Evolutionary conservation across 2,113 vertebrate species (phyloP).

Genomic region (Tachuris rubrigastra): DNA sequence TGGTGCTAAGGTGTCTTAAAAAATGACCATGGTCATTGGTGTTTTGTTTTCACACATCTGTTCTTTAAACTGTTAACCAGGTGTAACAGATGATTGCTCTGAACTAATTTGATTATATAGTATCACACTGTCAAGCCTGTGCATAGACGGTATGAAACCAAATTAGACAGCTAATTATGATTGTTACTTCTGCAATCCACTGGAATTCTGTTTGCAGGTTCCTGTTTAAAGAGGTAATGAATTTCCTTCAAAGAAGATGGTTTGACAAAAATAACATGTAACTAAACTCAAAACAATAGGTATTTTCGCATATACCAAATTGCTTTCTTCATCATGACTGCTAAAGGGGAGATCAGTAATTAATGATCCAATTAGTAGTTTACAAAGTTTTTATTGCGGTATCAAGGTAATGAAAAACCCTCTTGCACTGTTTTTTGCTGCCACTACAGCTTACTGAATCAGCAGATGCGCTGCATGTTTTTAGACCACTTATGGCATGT

Average conservation of each 20-base stretch:
- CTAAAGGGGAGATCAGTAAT: slow-evolving; percentile 83
- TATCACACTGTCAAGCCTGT: not conserved
- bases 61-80: not conserved
- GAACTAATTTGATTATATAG: not conserved
- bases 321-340: slow-evolving; percentile 54
- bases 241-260: not conserved
- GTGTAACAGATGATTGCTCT: not conserved
- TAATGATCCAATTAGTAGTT: slow-evolving; percentile 88
- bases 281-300: not conserved
- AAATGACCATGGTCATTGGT: fast-evolving
- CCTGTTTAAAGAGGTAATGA: not conserved
- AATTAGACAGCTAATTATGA: not conserved
- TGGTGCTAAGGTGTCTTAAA: not conserved
- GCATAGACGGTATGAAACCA: not conserved
- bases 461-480: slow-evolving; percentile 68
- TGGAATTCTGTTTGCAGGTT: not conserved
- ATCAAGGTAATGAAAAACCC: slow-evolving; percentile 84
- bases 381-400: slow-evolving; percentile 86
- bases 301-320: not conserved
- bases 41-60: not conserved
- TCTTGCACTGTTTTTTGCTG: slow-evolving; percentile 50
- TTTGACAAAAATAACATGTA: not conserved
- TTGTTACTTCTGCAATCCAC: not conserved
- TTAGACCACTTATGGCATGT: not conserved
- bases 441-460: slow-evolving; percentile 71